phyloP scores from a whole-genome alignment of 2,113 vertebrate genomes.

The Ardeotis arabs region DNA sequence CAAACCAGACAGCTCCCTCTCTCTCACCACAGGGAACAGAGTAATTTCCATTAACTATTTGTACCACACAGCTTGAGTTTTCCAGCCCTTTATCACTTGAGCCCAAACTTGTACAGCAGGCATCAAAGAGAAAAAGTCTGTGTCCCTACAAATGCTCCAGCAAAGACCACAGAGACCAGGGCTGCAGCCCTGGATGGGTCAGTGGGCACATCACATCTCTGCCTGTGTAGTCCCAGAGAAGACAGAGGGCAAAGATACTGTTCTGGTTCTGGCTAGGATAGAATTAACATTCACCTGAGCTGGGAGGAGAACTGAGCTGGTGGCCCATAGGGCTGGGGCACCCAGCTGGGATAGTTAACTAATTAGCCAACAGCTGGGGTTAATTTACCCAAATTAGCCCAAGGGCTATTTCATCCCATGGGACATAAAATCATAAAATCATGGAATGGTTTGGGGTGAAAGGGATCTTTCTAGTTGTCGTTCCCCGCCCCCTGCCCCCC shows the following conservation, averaged over 20 bases:
- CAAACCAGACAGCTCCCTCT: not conserved
- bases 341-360: too few relatives aligned
- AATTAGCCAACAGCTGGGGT: too few relatives aligned
- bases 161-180: not conserved
- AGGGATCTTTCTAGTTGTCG: too few relatives aligned
- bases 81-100: not conserved
- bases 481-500: too few relatives aligned
- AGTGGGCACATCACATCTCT: not conserved
- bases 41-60: not conserved
- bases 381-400: too few relatives aligned
- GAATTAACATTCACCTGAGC: too few relatives aligned
- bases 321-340: too few relatives aligned
- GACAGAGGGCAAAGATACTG: not conserved
- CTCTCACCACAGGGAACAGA: not conserved
- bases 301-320: too few relatives aligned
- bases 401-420: too few relatives aligned
- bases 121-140: not conserved
- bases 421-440: too few relatives aligned
- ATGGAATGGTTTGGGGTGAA: too few relatives aligned
- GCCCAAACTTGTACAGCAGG: not conserved
- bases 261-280: too few relatives aligned
- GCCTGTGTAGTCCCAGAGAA: not conserved
- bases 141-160: not conserved
- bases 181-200: not conserved
- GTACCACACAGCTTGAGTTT: not conserved